A percentile compares a stretch with the other conserved stretches of the same genome.
Evolutionary conservation across 2,888 invertebrate genomes (phyloP).

Genomic region (Philonicus albiceps): DNA sequence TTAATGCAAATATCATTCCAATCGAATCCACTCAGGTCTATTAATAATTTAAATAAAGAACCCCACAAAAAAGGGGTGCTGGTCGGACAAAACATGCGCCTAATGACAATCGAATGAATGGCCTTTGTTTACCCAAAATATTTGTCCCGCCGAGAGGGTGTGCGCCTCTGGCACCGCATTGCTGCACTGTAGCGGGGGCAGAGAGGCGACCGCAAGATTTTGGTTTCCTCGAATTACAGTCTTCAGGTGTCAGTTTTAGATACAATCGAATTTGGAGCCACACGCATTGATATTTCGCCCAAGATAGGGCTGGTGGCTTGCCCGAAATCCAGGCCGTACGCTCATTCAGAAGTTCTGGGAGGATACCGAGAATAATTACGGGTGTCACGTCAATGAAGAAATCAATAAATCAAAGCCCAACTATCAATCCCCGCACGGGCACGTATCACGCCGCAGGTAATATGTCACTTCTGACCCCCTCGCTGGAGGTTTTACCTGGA

Average conservation of each 20-base stretch:
- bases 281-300: conserved; percentile 26
- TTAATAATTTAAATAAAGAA: neutral
- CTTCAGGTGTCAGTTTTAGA: conserved; percentile 23
- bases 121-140: neutral
- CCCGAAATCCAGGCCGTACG: neutral
- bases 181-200: neutral
- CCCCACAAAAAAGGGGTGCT: neutral
- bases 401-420: conserved; percentile 60
- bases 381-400: conserved; percentile 59
- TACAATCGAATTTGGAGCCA: conserved; percentile 24
- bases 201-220: neutral
- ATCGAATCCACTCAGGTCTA: neutral
- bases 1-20: neutral
- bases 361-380: conserved; percentile 58
- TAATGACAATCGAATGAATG: neutral
- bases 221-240: conserved; percentile 26
- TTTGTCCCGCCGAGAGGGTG: neutral
- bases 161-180: neutral
- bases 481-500: conserved; percentile 23
- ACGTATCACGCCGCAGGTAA: conserved; percentile 18
- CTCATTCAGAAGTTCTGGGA: conserved; percentile 29
- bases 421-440: conserved; percentile 10
- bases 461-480: neutral
- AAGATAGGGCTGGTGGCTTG: neutral
- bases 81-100: neutral